Evolutionary conservation across 2,888 invertebrate genomes (phyloP).

Genomic region (Saturnia pavonia): DNA sequence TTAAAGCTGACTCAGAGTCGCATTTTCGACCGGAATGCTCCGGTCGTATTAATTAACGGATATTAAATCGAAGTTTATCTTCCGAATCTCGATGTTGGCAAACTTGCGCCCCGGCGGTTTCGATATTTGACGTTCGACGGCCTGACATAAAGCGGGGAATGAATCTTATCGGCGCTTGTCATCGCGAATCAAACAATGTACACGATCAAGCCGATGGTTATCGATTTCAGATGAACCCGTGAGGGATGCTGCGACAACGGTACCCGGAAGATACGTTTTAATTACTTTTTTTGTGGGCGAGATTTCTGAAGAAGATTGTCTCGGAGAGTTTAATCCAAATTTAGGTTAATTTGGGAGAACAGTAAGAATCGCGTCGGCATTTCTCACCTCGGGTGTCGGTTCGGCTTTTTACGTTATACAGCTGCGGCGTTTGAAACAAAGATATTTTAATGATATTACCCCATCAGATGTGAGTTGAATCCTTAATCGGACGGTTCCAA

Average conservation of each 20-base stretch:
- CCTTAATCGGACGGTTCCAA: conserved; percentile 70
- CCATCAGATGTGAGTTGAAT: conserved; percentile 75
- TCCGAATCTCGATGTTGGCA: conserved; percentile 77
- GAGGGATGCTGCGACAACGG: conserved; percentile 43
- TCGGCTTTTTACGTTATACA: conserved; percentile 65
- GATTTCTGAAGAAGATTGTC: conserved; percentile 47
- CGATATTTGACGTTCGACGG: conserved; percentile 54
- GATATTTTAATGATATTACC: conserved; percentile 81
- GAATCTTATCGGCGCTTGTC: conserved; percentile 72
- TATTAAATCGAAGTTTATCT: conserved; percentile 80
- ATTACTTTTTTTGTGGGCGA: conserved; percentile 35
- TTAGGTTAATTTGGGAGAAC: conserved; percentile 61
- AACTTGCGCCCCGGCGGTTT: conserved; percentile 73
- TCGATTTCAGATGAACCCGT: conserved; percentile 48
- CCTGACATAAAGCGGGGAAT: conserved; percentile 59
- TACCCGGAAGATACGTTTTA: conserved; percentile 41
- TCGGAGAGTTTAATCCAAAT: conserved; percentile 51
- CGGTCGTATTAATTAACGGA: conserved; percentile 80
- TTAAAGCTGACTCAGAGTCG: conserved; percentile 74
- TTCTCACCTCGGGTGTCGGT: conserved; percentile 76
- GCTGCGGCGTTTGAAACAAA: conserved; percentile 75
- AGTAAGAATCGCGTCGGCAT: conserved; percentile 61
- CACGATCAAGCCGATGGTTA: conserved; percentile 72
- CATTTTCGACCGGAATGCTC: conserved; percentile 73
- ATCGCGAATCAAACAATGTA: conserved; percentile 77